Conservation (phyloP, 2,797 vertebrate species). For the Ciconia nigra region DNA sequence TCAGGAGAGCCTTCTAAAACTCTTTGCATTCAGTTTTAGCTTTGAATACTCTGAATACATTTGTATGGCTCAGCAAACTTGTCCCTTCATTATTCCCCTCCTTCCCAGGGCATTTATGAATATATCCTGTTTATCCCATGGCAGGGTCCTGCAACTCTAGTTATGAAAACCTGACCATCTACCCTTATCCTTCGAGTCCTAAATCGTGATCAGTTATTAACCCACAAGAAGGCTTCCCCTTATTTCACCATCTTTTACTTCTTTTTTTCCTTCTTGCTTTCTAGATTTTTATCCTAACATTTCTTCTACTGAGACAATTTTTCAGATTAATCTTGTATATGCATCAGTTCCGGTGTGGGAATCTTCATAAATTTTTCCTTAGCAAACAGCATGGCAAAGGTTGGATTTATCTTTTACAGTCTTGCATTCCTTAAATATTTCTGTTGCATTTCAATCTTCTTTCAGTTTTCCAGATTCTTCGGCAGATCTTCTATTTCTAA, state of each 20-base stretch:
- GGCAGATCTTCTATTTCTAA: not conserved
- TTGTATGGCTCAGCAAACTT: slow-evolving; percentile 12
- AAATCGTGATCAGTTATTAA: not conserved
- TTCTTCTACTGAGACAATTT: not conserved
- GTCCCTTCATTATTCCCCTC: not conserved
- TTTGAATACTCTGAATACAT: slow-evolving; percentile 31
- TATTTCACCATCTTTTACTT: not conserved
- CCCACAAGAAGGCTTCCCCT: not conserved
- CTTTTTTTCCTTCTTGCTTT: not conserved
- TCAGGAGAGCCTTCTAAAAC: not conserved
- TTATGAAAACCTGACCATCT: not conserved
- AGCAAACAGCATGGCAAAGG: not conserved
- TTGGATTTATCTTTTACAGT: not conserved
- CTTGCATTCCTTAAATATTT: not conserved
- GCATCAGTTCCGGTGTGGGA: not conserved
- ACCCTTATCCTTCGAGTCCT: not conserved
- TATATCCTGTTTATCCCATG: not conserved
- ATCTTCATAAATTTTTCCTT: not conserved
- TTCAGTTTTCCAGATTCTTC: not conserved
- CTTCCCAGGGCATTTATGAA: not conserved
- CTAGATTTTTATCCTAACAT: not conserved
- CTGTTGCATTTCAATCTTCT: not conserved
- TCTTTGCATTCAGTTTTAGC: not conserved
- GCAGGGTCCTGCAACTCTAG: not conserved
- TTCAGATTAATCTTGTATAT: not conserved